These are phyloP conservation scores for Theodoxus fluviatilis DNA, from an alignment of 2,888 invertebrate species.

Conservation along the genomic window DNA sequence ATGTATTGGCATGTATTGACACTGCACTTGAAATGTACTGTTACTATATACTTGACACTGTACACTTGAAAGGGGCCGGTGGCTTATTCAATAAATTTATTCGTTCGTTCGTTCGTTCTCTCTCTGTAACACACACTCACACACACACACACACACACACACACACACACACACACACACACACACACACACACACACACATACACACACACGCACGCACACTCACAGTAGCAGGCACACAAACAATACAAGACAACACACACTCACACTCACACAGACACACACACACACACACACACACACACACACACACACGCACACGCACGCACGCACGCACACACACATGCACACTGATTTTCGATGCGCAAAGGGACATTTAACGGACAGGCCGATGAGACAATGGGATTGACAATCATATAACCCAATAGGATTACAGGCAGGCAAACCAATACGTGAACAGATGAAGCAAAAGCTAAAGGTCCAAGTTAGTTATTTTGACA, in stretches of 20 bases:
- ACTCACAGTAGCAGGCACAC: slow-evolving; percentile 8
- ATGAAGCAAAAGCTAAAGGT: neutral
- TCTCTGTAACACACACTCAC: slow-evolving; percentile 7
- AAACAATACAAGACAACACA: slow-evolving; percentile 14
- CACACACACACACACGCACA: slow-evolving; percentile 7
- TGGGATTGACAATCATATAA: too few relatives aligned
- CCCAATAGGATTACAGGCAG: too few relatives aligned
- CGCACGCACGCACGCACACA: neutral
- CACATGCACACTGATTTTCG: neutral
- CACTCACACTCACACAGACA: slow-evolving; percentile 22
- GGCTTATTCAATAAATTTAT: too few relatives aligned
- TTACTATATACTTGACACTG: too few relatives aligned
- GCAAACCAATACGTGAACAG: too few relatives aligned
- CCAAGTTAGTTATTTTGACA: too few relatives aligned
- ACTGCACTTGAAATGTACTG: too few relatives aligned
- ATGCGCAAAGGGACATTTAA: slow-evolving; percentile 1
- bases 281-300: slow-evolving; percentile 18
- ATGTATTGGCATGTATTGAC: too few relatives aligned
- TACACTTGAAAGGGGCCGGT: too few relatives aligned
- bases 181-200: slow-evolving; percentile 21
- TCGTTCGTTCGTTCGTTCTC: too few relatives aligned
- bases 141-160: neutral
- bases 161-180: slow-evolving; percentile 12
- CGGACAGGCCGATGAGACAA: too few relatives aligned
- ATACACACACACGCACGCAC: slow-evolving; percentile 15